phyloP scores from a whole-genome alignment of 2,113 vertebrate species.

The Salvator merianae region DNA sequence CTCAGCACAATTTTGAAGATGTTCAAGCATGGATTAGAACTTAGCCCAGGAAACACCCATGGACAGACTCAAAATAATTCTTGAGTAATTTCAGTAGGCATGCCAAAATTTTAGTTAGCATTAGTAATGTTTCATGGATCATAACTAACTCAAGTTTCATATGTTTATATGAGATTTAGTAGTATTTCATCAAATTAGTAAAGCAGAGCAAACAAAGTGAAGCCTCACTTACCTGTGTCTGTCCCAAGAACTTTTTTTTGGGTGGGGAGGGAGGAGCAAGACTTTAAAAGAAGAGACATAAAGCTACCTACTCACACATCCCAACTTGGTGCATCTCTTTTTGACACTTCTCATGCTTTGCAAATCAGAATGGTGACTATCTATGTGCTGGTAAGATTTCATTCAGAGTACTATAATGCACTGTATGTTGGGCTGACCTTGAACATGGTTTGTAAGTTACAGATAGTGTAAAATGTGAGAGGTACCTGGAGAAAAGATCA shows the following conservation, averaged over 20 bases:
- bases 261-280: not conserved
- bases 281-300: not conserved
- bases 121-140: not conserved
- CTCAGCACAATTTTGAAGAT: not conserved
- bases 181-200: not conserved
- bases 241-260: too few species aligned
- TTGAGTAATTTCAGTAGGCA: not conserved
- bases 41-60: not conserved
- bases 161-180: not conserved
- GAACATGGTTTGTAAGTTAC: too few species aligned
- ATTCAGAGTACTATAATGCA: too few species aligned
- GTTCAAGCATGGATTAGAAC: not conserved
- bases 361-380: not conserved
- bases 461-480: too few species aligned
- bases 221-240: too few species aligned
- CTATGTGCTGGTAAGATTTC: too few species aligned
- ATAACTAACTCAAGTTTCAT: not conserved
- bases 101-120: not conserved
- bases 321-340: not conserved
- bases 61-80: not conserved
- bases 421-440: too few species aligned
- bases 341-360: not conserved
- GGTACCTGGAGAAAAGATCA: too few species aligned
- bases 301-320: not conserved
- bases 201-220: too few species aligned